phyloP scores from a whole-genome alignment of 2,888 invertebrate genomes.

The Drosophila prolongata region DNA sequence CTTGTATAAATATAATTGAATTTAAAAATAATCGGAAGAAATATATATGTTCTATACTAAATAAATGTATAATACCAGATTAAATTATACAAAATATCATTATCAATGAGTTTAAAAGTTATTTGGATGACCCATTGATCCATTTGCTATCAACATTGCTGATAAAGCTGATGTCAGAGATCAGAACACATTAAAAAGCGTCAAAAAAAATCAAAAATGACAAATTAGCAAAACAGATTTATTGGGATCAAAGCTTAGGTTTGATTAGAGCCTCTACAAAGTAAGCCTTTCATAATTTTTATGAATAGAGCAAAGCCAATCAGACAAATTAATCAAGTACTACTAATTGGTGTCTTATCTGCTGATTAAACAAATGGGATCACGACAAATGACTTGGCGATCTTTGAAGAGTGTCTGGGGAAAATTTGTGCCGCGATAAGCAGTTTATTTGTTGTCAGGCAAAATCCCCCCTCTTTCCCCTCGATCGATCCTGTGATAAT shows the following conservation, averaged over 20 bases:
- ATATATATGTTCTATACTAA: too few relatives aligned
- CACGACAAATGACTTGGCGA: not conserved
- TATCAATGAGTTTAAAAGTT: not conserved
- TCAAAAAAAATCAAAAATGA: not conserved
- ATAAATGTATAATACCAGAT: too few relatives aligned
- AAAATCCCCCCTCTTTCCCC: not conserved
- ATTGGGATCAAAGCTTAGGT: conserved; percentile 6
- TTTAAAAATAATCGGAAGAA: too few relatives aligned
- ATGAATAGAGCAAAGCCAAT: not conserved
- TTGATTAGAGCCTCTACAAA: conserved; percentile 4
- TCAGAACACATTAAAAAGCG: not conserved
- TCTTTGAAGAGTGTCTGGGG: conserved; percentile 37
- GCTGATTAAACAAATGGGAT: conserved; percentile 1
- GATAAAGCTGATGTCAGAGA: not conserved
- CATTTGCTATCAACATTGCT: not conserved
- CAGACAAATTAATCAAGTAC: not conserved
- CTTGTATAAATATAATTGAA: too few relatives aligned
- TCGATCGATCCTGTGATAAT: conserved; percentile 48
- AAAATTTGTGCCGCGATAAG: conserved; percentile 15
- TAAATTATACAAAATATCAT: too few relatives aligned
- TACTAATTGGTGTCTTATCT: conserved; percentile 13
- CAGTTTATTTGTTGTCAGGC: conserved; percentile 5
- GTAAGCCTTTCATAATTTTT: not conserved
- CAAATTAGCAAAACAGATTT: not conserved
- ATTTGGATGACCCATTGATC: too few relatives aligned